Conservation (phyloP, 1,140 invertebrate genomes). For the Pinna nobilis region DNA sequence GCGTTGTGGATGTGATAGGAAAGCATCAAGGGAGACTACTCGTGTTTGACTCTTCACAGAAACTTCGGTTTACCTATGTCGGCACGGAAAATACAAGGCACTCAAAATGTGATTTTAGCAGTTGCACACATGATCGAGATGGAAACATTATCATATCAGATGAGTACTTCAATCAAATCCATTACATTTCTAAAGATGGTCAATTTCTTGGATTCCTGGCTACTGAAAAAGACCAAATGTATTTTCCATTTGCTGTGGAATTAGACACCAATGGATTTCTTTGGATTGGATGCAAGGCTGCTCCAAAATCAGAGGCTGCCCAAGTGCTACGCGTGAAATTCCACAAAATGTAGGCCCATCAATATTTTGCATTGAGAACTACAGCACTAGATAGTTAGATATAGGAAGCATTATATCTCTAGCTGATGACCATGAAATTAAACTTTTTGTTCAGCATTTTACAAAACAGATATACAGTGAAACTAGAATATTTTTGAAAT, state of each 20-base stretch:
- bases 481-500: no score
- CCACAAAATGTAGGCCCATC: not conserved
- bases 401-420: no score
- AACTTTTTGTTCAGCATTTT: no score
- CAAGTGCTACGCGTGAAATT: constrained; percentile 1
- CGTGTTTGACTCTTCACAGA: not conserved
- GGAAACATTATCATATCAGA: constrained; percentile 22
- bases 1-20: constrained; percentile 6
- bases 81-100: not conserved
- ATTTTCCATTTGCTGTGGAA: constrained; percentile 7
- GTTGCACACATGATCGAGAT: not conserved
- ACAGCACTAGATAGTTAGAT: no score
- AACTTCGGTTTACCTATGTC: not conserved
- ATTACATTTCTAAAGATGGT: not conserved
- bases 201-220: not conserved
- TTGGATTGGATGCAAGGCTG: constrained; percentile 15
- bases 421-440: no score
- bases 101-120: constrained; percentile 7
- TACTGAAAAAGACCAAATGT: not conserved
- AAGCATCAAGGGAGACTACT: not conserved
- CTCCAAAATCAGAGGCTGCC: not conserved
- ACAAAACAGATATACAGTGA: no score
- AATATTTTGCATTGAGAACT: not conserved
- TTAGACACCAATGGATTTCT: not conserved
- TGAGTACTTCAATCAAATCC: not conserved